These are phyloP conservation scores for Parauchenoglanis ngamensis DNA, from an alignment of 2,797 vertebrate genomes.

Conservation along the genomic window DNA sequence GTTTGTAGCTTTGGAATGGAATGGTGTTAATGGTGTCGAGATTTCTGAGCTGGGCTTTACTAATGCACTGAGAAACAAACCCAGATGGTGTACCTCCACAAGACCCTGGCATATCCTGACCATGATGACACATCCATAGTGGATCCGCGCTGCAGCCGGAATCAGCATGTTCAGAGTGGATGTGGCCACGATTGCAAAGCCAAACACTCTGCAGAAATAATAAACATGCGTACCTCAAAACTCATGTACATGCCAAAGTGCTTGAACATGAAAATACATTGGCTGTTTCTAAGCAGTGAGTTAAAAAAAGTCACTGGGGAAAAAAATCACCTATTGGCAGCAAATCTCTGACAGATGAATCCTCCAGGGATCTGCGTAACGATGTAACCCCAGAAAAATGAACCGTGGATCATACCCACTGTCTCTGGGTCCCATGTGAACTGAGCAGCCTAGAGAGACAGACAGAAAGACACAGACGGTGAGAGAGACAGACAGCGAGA, in stretches of 20 bases:
- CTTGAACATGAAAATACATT: not conserved
- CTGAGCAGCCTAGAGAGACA: constrained; percentile 79
- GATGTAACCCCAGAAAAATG: constrained; percentile 96
- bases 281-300: not conserved
- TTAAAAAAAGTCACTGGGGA: not conserved
- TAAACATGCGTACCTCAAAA: constrained; percentile 24
- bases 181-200: constrained; percentile 91
- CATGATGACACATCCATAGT: constrained; percentile 90
- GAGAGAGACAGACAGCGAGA: not conserved
- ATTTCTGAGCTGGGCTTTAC: not conserved
- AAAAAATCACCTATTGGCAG: constrained; percentile 82
- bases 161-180: constrained; percentile 92
- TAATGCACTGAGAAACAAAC: constrained; percentile 3
- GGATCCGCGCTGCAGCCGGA: constrained; percentile 86
- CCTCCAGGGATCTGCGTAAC: constrained; percentile 93
- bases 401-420: constrained; percentile 92
- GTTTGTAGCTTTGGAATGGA: not conserved
- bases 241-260: not conserved
- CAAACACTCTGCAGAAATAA: constrained; percentile 81
- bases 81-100: constrained; percentile 81
- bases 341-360: constrained; percentile 88
- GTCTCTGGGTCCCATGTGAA: constrained; percentile 94
- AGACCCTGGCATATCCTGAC: constrained; percentile 91
- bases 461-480: constrained; percentile 32
- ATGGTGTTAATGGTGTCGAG: not conserved